Evolutionary conservation across 2,113 vertebrate species (phyloP).

Genomic region (Sinocyclocheilus anophthalmus): DNA sequence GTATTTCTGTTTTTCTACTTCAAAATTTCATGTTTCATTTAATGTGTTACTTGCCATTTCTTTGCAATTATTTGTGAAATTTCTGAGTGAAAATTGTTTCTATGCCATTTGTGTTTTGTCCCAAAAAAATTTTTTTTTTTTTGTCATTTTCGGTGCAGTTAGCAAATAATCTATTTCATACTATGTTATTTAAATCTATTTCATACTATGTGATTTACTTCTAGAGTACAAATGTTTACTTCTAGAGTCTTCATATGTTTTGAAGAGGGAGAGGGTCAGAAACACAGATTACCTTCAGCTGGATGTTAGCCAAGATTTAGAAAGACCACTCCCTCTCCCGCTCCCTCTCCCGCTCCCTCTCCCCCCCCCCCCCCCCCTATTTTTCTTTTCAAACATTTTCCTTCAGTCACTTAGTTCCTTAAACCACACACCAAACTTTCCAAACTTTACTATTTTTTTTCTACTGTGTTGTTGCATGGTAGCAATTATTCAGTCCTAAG

Average conservation of each 20-base stretch:
- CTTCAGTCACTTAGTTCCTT: not conserved
- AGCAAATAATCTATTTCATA: not conserved
- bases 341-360: slow-evolving; percentile 61
- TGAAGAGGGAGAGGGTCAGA: slow-evolving; percentile 41
- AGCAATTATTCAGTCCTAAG: slow-evolving; percentile 48
- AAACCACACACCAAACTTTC: slow-evolving; percentile 43
- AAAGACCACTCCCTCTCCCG: slow-evolving; percentile 30
- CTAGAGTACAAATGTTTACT: not conserved
- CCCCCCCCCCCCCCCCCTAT: not conserved
- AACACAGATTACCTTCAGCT: slow-evolving; percentile 49
- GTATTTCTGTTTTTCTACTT: too few relatives aligned
- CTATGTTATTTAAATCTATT: too few relatives aligned
- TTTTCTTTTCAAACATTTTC: slow-evolving; percentile 42
- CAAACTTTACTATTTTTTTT: slow-evolving; percentile 34
- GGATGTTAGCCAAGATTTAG: slow-evolving; percentile 70
- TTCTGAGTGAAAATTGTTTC: too few relatives aligned
- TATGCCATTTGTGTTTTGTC: too few relatives aligned
- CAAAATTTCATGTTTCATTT: too few relatives aligned
- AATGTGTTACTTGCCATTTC: too few relatives aligned
- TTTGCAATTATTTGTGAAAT: too few relatives aligned
- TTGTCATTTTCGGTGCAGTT: not conserved
- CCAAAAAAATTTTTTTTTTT: too few relatives aligned
- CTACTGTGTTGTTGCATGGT: slow-evolving; percentile 38
- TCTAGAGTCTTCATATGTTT: not conserved
- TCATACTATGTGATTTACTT: not conserved